phyloP scores from a whole-genome alignment of 1,140 invertebrate genomes.

The Piezodorus guildinii region DNA sequence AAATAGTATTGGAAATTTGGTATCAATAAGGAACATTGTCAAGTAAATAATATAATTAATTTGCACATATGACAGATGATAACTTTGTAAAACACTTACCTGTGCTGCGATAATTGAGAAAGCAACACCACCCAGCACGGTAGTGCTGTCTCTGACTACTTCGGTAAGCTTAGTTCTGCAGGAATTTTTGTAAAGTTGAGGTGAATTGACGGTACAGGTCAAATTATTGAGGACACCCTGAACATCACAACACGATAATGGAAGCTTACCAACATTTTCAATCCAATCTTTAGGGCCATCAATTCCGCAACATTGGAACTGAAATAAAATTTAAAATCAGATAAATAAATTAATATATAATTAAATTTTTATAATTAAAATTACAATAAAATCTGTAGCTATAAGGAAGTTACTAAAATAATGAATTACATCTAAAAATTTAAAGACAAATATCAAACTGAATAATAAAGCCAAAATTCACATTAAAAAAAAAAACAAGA shows the following conservation, averaged over 20 bases:
- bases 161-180: neutral
- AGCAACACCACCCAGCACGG: neutral
- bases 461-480: neutral
- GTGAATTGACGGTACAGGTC: neutral
- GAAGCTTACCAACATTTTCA: neutral
- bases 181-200: neutral
- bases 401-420: neutral
- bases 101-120: conserved; percentile 2
- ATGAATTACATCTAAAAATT: neutral
- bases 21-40: no score
- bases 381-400: neutral
- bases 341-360: conserved; percentile 2
- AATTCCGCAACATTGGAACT: conserved; percentile 72
- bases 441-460: neutral
- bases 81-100: neutral
- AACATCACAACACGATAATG: conserved; percentile 5
- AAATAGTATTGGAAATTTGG: neutral
- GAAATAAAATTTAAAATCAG: conserved; percentile 24
- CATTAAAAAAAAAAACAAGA: neutral
- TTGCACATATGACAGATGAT: neutral
- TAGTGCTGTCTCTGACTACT: neutral
- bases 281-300: conserved; percentile 53
- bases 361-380: neutral
- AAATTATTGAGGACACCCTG: neutral
- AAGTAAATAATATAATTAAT: no score